Evolutionary conservation across 2,888 invertebrate species (phyloP).

Genomic region (Orthosia incerta): DNA sequence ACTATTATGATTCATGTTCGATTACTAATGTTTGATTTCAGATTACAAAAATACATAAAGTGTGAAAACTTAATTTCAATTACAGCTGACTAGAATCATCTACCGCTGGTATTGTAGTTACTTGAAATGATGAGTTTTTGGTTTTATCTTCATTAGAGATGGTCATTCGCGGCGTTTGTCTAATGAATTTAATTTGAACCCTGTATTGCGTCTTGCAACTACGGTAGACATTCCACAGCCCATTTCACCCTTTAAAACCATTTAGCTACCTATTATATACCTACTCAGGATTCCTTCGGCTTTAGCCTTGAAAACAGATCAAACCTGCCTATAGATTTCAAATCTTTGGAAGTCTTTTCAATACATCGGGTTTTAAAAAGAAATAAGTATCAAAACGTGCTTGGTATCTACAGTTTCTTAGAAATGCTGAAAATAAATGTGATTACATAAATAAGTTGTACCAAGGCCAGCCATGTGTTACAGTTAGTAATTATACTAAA

Average conservation of each 20-base stretch:
- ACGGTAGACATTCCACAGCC: no score
- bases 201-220: no score
- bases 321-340: not conserved
- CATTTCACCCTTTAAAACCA: no score
- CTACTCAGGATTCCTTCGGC: not conserved
- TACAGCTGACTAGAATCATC: no score
- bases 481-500: slow-evolving; percentile 40
- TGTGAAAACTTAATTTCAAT: no score
- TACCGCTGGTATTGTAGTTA: no score
- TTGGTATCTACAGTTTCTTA: slow-evolving; percentile 8
- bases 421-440: slow-evolving; percentile 25
- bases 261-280: no score
- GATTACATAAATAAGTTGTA: slow-evolving; percentile 29
- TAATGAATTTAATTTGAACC: no score
- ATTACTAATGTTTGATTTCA: not conserved
- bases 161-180: no score
- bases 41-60: not conserved
- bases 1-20: slow-evolving; percentile 21
- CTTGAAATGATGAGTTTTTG: no score
- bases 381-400: not conserved
- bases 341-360: not conserved
- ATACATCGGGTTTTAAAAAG: not conserved
- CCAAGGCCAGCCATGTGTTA: slow-evolving; percentile 24
- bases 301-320: not conserved
- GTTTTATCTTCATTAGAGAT: no score